Conservation (phyloP, 2,113 vertebrate species). For the Dryoscopus gambensis region DNA sequence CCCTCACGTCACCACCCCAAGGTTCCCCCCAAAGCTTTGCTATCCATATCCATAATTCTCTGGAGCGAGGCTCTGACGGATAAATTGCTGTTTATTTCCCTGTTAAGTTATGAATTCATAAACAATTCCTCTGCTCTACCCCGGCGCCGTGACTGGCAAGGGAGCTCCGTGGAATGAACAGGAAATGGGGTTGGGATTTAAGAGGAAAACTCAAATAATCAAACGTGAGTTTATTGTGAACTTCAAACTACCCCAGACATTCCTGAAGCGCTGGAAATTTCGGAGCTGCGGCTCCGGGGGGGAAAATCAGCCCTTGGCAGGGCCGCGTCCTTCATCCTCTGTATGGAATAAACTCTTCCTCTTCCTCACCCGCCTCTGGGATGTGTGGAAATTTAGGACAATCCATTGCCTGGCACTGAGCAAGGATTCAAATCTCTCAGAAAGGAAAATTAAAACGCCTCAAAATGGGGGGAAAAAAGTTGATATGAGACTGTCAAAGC, state of each 20-base stretch:
- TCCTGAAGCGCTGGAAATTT: neutral
- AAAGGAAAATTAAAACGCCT: neutral
- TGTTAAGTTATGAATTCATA: neutral
- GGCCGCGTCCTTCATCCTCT: fast-evolving
- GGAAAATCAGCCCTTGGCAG: neutral
- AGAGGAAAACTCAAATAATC: neutral
- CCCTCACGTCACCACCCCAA: neutral
- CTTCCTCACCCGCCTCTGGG: neutral
- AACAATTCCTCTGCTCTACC: neutral
- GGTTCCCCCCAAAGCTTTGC: fast-evolving
- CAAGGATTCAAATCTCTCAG: neutral
- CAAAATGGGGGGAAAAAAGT: neutral
- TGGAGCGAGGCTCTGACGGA: fast-evolving
- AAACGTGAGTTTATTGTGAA: neutral
- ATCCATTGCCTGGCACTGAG: too few relatives aligned
- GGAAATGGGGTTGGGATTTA: neutral
- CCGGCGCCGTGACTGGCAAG: fast-evolving
- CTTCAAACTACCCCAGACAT: neutral
- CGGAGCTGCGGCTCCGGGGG: fast-evolving
- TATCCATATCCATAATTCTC: neutral
- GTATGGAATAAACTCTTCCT: neutral
- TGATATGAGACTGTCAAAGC: neutral
- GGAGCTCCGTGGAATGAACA: neutral
- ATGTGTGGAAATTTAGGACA: neutral
- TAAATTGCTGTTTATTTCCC: neutral